phyloP scores from a whole-genome alignment of 2,797 vertebrate species.

The Natrix natrix region DNA sequence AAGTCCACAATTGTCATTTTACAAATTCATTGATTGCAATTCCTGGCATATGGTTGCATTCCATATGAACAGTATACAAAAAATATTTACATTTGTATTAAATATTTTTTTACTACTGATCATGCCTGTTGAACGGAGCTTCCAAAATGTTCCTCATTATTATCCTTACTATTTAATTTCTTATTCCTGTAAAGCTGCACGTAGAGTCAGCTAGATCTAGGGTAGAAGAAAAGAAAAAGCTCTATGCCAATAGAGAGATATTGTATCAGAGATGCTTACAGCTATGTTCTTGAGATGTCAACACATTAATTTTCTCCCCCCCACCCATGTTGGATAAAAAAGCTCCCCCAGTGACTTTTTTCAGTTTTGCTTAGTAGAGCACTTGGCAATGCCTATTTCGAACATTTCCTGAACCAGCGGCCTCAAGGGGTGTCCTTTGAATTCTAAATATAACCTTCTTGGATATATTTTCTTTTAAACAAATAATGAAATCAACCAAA shows the following conservation, averaged over 20 bases:
- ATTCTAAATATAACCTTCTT: constrained; percentile 23
- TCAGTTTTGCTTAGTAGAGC: not conserved
- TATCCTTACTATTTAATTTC: not conserved
- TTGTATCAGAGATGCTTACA: constrained; percentile 11
- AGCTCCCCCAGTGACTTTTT: not conserved
- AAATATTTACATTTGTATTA: not conserved
- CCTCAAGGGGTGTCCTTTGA: not conserved
- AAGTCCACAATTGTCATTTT: not conserved
- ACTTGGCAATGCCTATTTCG: not conserved
- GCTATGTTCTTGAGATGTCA: constrained; percentile 24
- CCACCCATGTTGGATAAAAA: not conserved
- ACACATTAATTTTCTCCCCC: not conserved
- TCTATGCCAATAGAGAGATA: not conserved
- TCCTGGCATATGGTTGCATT: not conserved
- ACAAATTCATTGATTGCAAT: not conserved
- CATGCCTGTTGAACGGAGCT: not conserved
- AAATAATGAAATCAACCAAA: not conserved
- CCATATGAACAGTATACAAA: not conserved
- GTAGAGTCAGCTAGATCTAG: not conserved
- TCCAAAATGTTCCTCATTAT: not conserved
- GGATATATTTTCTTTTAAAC: constrained; percentile 18
- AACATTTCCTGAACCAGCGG: constrained; percentile 30
- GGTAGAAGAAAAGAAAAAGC: not conserved
- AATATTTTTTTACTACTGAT: not conserved
- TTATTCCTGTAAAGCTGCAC: not conserved